These are phyloP conservation scores for Stigmatopora nigra DNA, from an alignment of 2,113 vertebrate genomes.

Conservation along the genomic window DNA sequence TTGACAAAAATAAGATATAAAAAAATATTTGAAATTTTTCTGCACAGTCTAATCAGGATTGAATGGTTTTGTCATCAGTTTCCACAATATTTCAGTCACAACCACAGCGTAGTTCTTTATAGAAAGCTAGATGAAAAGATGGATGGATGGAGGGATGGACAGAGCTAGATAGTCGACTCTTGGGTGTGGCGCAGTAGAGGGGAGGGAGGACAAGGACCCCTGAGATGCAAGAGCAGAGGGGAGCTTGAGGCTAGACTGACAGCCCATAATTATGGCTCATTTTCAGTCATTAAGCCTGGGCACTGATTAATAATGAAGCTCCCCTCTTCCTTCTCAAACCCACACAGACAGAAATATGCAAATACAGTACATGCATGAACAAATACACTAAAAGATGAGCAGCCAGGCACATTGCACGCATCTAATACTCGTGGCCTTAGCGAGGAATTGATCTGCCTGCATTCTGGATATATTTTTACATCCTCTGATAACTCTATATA, in stretches of 20 bases:
- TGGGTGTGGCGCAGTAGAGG: constrained; percentile 44
- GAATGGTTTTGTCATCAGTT: not conserved
- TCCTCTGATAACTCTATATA: not conserved
- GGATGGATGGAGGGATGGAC: not conserved
- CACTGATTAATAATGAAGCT: constrained; percentile 67
- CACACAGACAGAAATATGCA: constrained; percentile 23
- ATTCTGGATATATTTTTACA: constrained; percentile 16
- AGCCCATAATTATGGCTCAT: constrained; percentile 71
- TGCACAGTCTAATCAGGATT: not conserved
- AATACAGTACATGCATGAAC: constrained; percentile 21
- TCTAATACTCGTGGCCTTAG: constrained; percentile 18
- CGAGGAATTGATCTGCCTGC: not conserved
- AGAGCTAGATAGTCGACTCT: not conserved
- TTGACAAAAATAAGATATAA: not conserved
- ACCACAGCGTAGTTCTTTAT: not conserved
- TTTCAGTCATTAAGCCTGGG: constrained; percentile 70
- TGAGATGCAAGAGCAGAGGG: constrained; percentile 56
- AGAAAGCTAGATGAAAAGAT: not conserved
- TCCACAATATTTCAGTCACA: not conserved
- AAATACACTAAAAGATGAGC: constrained; percentile 25
- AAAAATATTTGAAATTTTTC: not conserved
- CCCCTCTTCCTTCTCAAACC: constrained; percentile 30
- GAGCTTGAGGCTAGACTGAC: constrained; percentile 64
- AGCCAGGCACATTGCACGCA: constrained; percentile 14
- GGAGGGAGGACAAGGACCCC: constrained; percentile 52